Conservation (phyloP, 1,140 invertebrate species). For the Tetraneura akinire region DNA sequence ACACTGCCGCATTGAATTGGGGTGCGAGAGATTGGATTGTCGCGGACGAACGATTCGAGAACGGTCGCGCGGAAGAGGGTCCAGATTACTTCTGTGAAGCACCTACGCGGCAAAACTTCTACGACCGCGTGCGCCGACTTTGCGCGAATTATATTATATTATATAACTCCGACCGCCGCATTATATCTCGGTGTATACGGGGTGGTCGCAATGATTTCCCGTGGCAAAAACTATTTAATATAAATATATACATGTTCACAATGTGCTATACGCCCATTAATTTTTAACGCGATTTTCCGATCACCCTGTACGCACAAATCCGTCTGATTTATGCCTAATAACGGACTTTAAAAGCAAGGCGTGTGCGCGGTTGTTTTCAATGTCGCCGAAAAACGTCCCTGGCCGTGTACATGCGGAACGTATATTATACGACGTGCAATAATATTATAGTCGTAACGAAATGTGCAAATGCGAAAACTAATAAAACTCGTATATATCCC, state of each 20-base stretch:
- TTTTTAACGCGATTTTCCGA: no score
- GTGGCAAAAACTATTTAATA: no score
- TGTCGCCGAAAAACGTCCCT: no score
- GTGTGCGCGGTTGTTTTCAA: no score
- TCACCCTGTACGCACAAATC: not conserved
- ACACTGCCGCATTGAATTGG: not conserved
- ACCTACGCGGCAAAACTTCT: constrained; percentile 1
- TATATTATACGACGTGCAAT: no score
- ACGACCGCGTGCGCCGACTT: not conserved
- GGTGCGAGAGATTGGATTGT: not conserved
- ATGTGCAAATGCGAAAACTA: constrained; percentile 44
- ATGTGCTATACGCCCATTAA: no score
- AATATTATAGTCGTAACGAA: not conserved
- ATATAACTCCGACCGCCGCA: not conserved
- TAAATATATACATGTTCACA: no score
- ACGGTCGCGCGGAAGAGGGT: not conserved
- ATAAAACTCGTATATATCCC: constrained; percentile 42
- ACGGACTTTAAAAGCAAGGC: not conserved
- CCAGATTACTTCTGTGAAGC: constrained; percentile 20
- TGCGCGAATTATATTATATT: not conserved
- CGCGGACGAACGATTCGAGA: not conserved
- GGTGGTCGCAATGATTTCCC: no score
- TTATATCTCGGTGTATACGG: not conserved
- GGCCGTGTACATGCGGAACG: no score
- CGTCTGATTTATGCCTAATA: constrained; percentile 46